phyloP scores from a whole-genome alignment of 2,113 vertebrate genomes.

The Solenodon paradoxus region DNA sequence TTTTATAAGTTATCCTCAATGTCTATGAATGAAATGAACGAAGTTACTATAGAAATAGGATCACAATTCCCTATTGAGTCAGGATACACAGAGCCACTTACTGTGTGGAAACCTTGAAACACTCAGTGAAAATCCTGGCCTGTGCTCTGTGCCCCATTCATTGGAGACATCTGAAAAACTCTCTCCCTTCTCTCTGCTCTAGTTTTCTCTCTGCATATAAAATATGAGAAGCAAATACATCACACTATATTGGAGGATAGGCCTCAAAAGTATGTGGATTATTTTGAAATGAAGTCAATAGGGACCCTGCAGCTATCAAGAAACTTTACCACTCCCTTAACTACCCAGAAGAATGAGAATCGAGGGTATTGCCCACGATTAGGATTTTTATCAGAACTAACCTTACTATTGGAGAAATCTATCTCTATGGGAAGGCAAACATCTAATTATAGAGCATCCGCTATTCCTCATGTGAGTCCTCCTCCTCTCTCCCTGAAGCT shows the following conservation, averaged over 20 bases:
- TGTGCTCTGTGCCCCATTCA: neutral
- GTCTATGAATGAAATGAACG: slow-evolving; percentile 51
- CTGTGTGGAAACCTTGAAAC: slow-evolving; percentile 16
- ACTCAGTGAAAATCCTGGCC: neutral
- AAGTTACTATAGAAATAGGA: slow-evolving; percentile 70
- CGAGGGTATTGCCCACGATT: no score
- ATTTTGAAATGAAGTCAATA: no score
- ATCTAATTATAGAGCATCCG: no score
- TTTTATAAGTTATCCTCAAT: slow-evolving; percentile 19
- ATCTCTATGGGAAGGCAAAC: no score
- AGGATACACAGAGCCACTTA: neutral
- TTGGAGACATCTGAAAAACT: neutral
- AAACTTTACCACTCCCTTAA: no score
- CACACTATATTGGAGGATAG: neutral
- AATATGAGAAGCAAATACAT: neutral
- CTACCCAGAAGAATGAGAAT: no score
- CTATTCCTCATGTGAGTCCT: no score
- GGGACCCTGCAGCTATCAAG: no score
- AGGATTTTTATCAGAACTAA: no score
- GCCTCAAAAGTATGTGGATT: no score
- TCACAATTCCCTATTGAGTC: slow-evolving; percentile 27
- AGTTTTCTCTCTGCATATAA: neutral
- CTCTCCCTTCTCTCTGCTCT: neutral
- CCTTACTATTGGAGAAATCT: no score
- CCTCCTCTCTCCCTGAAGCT: no score